Percentiles rank a stretch among this genome's conserved stretches.
These are phyloP conservation scores for Ctenopoma kingsleyae DNA, from an alignment of 2,797 vertebrate genomes.

Conservation along the genomic window DNA sequence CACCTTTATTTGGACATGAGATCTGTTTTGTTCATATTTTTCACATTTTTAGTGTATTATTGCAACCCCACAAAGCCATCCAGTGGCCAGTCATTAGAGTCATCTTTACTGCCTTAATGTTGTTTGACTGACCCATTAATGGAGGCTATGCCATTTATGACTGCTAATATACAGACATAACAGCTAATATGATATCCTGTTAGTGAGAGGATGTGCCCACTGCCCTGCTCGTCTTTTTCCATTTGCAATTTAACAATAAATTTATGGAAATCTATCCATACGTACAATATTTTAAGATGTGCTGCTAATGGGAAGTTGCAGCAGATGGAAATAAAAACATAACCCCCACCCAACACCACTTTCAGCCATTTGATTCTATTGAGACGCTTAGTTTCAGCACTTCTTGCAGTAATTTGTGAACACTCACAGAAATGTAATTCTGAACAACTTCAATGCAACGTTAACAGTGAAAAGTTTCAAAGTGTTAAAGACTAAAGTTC, in stretches of 20 bases:
- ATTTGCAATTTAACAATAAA: not conserved
- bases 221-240: not conserved
- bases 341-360: not conserved
- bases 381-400: not conserved
- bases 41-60: not conserved
- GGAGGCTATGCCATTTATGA: not conserved
- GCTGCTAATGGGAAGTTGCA: not conserved
- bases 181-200: not conserved
- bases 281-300: not conserved
- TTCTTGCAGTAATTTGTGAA: not conserved
- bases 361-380: not conserved
- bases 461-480: no score
- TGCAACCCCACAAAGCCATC: not conserved
- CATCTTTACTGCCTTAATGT: not conserved
- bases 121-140: slow-evolving; percentile 1
- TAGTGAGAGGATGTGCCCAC: slow-evolving; percentile 1
- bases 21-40: not conserved
- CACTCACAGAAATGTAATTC: not conserved
- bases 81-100: not conserved
- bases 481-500: no score
- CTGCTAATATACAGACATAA: not conserved
- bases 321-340: not conserved
- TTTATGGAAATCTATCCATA: not conserved
- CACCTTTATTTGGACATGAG: not conserved
- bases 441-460: no score